phyloP scores from a whole-genome alignment of 2,888 invertebrate genomes.

The Crepidodera aurea region DNA sequence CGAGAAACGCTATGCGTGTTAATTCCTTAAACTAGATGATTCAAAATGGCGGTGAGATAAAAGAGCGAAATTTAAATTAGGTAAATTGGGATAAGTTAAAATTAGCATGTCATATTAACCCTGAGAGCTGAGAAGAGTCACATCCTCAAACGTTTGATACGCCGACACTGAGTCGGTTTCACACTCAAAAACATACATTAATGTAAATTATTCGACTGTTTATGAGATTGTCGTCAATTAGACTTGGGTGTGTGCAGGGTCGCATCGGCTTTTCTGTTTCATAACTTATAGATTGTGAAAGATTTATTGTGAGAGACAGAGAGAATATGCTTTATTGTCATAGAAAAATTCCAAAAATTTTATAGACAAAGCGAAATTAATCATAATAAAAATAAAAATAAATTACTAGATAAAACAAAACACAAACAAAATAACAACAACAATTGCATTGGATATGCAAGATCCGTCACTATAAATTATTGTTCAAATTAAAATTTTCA shows the following conservation, averaged over 20 bases:
- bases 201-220: constrained; percentile 50
- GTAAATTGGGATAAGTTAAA: constrained; percentile 60
- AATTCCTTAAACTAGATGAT: constrained; percentile 35
- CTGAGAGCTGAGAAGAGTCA: constrained; percentile 44
- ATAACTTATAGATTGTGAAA: constrained; percentile 6
- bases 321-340: too few species aligned
- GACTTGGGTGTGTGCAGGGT: constrained; percentile 37
- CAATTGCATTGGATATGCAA: too few species aligned
- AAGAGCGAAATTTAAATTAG: constrained; percentile 58
- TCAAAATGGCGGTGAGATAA: constrained; percentile 44
- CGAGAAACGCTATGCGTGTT: constrained; percentile 23
- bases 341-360: too few species aligned
- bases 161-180: constrained; percentile 46
- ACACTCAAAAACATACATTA: constrained; percentile 46
- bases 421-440: too few species aligned
- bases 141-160: constrained; percentile 49
- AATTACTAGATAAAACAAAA: too few species aligned
- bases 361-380: too few species aligned
- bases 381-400: too few species aligned
- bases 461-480: too few species aligned
- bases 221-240: constrained; percentile 49
- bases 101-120: constrained; percentile 58
- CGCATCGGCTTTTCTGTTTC: constrained; percentile 8
- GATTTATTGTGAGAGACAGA: too few species aligned
- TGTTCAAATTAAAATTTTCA: too few species aligned